Conservation (phyloP, 2,113 vertebrate species). For the Alosa alosa region DNA sequence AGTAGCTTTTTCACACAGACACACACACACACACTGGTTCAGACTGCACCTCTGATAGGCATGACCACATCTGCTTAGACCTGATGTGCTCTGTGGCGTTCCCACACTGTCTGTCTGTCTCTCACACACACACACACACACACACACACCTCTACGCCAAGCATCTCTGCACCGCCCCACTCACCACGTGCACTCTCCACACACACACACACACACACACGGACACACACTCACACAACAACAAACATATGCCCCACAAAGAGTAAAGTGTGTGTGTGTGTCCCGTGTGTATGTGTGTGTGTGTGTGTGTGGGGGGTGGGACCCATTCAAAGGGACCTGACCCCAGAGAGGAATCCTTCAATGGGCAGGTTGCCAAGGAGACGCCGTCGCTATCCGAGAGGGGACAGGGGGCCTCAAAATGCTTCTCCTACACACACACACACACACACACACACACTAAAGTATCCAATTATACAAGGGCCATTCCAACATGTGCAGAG, state of each 20-base stretch:
- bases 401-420: not conserved
- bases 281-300: not conserved
- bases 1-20: no score
- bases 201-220: conserved; percentile 4
- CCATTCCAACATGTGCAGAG: no score
- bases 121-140: no score
- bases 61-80: not conserved
- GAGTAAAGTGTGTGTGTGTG: not conserved
- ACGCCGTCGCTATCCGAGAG: conserved; percentile 30
- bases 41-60: not conserved
- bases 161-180: no score
- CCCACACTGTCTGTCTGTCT: no score
- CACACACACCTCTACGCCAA: no score
- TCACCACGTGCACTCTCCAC: not conserved
- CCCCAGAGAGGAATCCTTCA: conserved; percentile 34
- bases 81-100: no score
- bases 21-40: not conserved
- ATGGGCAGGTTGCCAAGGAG: conserved; percentile 48
- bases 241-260: conserved; percentile 19
- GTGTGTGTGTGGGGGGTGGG: not conserved
- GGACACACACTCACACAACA: conserved; percentile 20
- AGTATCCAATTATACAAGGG: not conserved
- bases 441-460: not conserved
- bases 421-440: not conserved
- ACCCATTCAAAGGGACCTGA: conserved; percentile 37